phyloP scores from a whole-genome alignment of 2,113 vertebrate species.

The Sinocyclocheilus maitianheensis region DNA sequence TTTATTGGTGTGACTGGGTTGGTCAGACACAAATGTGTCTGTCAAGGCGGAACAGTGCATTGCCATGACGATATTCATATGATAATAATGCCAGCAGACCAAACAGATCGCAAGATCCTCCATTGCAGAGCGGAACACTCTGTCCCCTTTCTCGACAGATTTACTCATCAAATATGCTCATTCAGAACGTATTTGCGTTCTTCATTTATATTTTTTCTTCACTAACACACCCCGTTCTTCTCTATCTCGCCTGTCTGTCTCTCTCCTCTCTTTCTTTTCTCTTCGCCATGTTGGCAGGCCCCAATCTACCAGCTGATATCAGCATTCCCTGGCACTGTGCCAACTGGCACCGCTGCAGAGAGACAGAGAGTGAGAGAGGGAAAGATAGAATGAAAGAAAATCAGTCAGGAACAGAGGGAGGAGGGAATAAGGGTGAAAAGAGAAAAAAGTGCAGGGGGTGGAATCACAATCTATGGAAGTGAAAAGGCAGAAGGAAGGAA shows the following conservation, averaged over 20 bases:
- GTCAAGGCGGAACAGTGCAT: slow-evolving; percentile 72
- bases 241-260: slow-evolving; percentile 53
- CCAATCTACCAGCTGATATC: slow-evolving; percentile 84
- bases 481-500: slow-evolving; percentile 71
- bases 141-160: slow-evolving; percentile 52
- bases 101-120: slow-evolving; percentile 52
- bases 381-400: slow-evolving; percentile 74
- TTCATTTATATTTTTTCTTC: slow-evolving; percentile 46
- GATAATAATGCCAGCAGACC: slow-evolving; percentile 74
- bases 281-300: slow-evolving; percentile 81
- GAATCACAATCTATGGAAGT: slow-evolving; percentile 66
- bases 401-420: slow-evolving; percentile 76
- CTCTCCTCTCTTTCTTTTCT: slow-evolving; percentile 61
- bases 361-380: slow-evolving; percentile 58
- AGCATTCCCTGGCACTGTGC: slow-evolving; percentile 81
- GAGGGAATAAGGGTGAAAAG: slow-evolving; percentile 51
- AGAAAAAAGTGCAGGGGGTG: slow-evolving; percentile 70
- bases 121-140: slow-evolving; percentile 37
- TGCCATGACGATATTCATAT: slow-evolving; percentile 74
- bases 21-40: slow-evolving; percentile 64
- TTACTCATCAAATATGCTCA: slow-evolving; percentile 63
- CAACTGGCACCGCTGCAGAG: slow-evolving; percentile 77
- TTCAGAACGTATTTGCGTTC: slow-evolving; percentile 50
- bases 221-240: slow-evolving; percentile 50
- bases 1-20: slow-evolving; percentile 70